Evolutionary conservation across 2,888 invertebrate species (phyloP), one percentile per base, ranked within the genome.

Genomic region (Noctua pronuba): DNA sequence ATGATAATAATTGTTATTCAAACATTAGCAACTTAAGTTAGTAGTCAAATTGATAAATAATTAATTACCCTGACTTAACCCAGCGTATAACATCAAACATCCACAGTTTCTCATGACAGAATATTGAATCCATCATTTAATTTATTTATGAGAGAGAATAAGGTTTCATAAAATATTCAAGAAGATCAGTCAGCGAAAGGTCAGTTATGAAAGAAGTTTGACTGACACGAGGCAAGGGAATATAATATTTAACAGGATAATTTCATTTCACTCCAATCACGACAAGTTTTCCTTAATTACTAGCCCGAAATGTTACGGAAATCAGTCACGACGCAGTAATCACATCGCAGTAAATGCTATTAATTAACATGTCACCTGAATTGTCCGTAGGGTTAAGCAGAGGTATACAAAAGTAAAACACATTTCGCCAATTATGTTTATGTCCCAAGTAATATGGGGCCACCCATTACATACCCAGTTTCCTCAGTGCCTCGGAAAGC

Each of bases 221-320:
- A 18, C n/a, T 6, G 11, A 31, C 78, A 31, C 31, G 24, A 18
- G 21, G 31, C 8, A 41, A 49, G 16, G n/a, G n/a, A 35, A 79
- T 79, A 31, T 41, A 44, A 55, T 72, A 72, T 64, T 72, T 16
- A 64, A n/a, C 6, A 65, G 31, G 6, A 46, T 73, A 73, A 46
- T 46, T 80, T 55, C 13, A 52, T 46, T 73, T 38, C 18, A 64
- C n/a, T 46, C 18, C 28, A 65, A 46, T 31, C 52, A 46, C 11
- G 21, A 21, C 11, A 31, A 1, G 11, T 44, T 49, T 71, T 62
- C 35, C 3, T 44, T 52, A 24, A 28, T 13, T 44, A 38, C 28
- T 1, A 2, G 6, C 44, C 4, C 1, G 6, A 38, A 78, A 55
- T 35, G 13, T 31, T n/a, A 21, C 49, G n/a, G 5, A n/a, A 49